Evolutionary conservation across 2,797 vertebrate species (phyloP).

Genomic region (Parambassis ranga): DNA sequence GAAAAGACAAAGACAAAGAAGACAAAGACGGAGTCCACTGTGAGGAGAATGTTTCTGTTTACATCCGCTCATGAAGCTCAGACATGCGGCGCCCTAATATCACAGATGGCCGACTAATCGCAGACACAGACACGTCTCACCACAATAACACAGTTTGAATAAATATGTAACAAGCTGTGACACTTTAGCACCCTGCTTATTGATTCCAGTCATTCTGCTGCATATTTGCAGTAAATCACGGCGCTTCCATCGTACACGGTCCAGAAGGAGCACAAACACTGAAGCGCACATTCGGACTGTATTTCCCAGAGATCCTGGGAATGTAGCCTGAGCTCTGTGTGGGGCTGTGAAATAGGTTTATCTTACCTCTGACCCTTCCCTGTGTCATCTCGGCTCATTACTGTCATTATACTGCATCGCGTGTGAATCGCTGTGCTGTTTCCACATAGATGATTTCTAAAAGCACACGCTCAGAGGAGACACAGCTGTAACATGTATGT

Average conservation of each 20-base stretch:
- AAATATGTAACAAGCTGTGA: neutral
- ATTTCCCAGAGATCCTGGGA: constrained; percentile 17
- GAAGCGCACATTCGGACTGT: constrained; percentile 1
- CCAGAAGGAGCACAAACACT: neutral
- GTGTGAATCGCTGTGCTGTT: neutral
- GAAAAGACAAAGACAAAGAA: neutral
- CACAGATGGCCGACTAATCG: no score
- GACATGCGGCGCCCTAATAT: no score
- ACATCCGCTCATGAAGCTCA: no score
- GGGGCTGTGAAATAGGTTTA: constrained; percentile 17
- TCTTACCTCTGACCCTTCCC: neutral
- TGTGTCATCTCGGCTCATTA: neutral
- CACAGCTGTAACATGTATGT: neutral
- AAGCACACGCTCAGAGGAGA: neutral
- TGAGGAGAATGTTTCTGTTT: neutral
- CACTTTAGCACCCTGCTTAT: neutral
- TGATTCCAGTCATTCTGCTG: neutral
- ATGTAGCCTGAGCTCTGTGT: neutral
- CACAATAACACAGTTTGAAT: no score
- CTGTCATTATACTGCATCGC: neutral
- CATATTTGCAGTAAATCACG: constrained; percentile 12
- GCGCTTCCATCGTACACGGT: neutral
- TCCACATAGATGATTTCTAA: neutral
- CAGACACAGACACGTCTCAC: no score
- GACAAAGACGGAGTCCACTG: neutral